Evolutionary conservation across 23 tunicate genomes (phyloP), one percentile per base, ranked within the genome.

Genomic region (Pegea sp.): DNA sequence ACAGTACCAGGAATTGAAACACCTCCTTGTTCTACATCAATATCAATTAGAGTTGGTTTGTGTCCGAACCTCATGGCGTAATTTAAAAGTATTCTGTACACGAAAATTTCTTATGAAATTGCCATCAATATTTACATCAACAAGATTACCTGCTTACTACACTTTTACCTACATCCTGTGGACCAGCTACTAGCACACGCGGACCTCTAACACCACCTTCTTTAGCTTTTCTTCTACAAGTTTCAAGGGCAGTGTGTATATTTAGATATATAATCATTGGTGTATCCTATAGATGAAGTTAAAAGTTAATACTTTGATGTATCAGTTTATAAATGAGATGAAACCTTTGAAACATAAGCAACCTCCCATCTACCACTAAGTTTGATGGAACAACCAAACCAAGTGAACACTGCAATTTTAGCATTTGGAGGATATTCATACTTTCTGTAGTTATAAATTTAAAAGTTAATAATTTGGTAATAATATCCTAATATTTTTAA

Each of bases 11-110:
- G 96, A 42, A 84, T 84, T 31, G 84, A 68, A 30, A 84, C 63
- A 0, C 86, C 84, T 26, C 84, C 84, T 64, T 84, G 96, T 0
- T 86, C 96, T 4, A 84, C 96, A 48, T 84, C 96, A 6, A 84
- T 30, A 31, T 84, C 96, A 42, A 84, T 63, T 5, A 84, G 43
- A 13, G 84, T 74, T 1, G 81, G 61, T 52, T 74, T 74, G 24
- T 86, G 58, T 0, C 96, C 96, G 43, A 84, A 44, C 1, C 96
- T 59, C 34, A 68, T 69, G 21, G 59, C 86, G 53, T 84, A 84
- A 55, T 84, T 84, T 22, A 74, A 29, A 44, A 84, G 49, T 28
- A 74, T 34, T 54, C 84, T 74, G 48, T 24, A 43, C 23, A 24
- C 24, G 46, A 21, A 50, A 8, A 50, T 16, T 16, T 18, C 6